Evolutionary conservation across 2,888 invertebrate genomes (phyloP).

Genomic region (Macrophya annulata): DNA sequence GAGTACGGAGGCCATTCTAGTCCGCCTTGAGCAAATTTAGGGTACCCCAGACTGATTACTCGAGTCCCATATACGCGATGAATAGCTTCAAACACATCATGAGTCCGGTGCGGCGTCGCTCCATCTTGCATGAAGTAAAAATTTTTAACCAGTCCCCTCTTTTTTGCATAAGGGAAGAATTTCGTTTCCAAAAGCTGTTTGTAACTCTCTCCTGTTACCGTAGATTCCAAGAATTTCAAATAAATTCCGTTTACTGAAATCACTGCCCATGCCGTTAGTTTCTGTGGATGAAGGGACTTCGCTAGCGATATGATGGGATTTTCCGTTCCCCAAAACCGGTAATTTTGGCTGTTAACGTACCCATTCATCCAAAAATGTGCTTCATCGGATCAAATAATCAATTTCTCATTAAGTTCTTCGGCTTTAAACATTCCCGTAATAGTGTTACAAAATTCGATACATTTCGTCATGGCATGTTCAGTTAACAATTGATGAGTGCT

Average conservation of each 20-base stretch:
- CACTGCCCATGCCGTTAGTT: conserved; percentile 46
- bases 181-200: conserved; percentile 40
- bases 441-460: conserved; percentile 32
- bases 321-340: conserved; percentile 44
- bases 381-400: conserved; percentile 36
- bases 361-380: conserved; percentile 44
- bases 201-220: conserved; percentile 2
- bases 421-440: conserved; percentile 33
- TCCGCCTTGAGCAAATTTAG: conserved; percentile 27
- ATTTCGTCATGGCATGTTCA: conserved; percentile 1
- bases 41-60: conserved; percentile 27
- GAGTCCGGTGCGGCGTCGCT: conserved; percentile 27
- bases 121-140: conserved; percentile 52
- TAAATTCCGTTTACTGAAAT: conserved; percentile 41
- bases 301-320: conserved; percentile 28
- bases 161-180: conserved; percentile 35
- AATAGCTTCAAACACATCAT: conserved; percentile 34
- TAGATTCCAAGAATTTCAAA: conserved; percentile 33
- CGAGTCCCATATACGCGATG: conserved; percentile 15
- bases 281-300: conserved; percentile 32
- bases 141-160: background rate
- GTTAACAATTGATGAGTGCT: conserved; percentile 33
- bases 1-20: conserved; percentile 30
- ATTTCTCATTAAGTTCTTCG: conserved; percentile 1
- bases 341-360: conserved; percentile 48